Base-by-base conservation (phyloP, 2,113 vertebrate genomes). In the Tinamus guttatus region DNA sequence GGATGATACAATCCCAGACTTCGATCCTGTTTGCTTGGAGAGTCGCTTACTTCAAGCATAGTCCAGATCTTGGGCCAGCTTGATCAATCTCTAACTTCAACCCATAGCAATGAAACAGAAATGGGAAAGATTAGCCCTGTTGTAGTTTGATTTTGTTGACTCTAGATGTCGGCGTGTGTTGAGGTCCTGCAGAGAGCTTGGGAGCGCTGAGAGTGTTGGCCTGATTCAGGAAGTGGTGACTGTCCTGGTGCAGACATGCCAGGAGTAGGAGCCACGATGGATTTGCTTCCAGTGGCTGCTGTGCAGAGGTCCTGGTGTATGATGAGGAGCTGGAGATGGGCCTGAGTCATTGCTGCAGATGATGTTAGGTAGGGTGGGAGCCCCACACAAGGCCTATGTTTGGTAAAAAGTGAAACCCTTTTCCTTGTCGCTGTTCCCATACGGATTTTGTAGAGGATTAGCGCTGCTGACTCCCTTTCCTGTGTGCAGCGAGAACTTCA, bases 301-400 rank as follows among this genome's bases (percentile, higher is more conserved):
- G 54, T 30, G 14, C 27, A 81, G 63, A 54, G 12, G 13, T 45
- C 12, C 12, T 63, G 10, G 14, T 41, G 22, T 12, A 3, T 30
- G 52, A 24, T 68, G 41, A 10, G 34, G 59, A 62, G 59, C 20
- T 19, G 82, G 60, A 69, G 47, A 86, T 25, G n/a, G 36, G 9
- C 9, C 34, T 63, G 20, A 87, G 30, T 13, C 47, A 11, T 71
- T 25, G 11, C 13, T 74, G 69, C 52, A 8, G n/a, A 28, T 15
- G 19, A 24, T 49, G 12, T 8, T 36, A 52, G 69, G 20, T 2
- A 15, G 60, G 19, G 27, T 47, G 41, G 45, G 32, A 93, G 11
- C 1, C 28, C 25, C 2, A 5, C 16, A 38, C 3, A 43, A 16
- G n/a, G 45, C 10, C 45, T 22, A 8, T 1, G 1, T 69, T 56